Base-by-base conservation (phyloP, 2,113 vertebrate species). In the Oreotrochilus melanogaster region DNA sequence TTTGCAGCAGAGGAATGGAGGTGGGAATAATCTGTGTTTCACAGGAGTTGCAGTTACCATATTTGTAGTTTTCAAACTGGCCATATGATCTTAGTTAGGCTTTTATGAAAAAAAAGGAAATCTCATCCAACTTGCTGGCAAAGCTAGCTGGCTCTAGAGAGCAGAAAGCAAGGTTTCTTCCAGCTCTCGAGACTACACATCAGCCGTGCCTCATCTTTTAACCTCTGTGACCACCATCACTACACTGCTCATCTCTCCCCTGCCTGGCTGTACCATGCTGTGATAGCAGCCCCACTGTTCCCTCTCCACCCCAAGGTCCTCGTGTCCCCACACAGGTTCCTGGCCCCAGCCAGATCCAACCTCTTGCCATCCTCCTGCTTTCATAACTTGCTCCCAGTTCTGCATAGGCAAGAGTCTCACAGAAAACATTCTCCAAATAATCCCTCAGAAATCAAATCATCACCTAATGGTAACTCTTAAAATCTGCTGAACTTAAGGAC, bases 241-340 rank as follows among this genome's bases (percentile, higher is more conserved):
- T 24, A 5, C 0, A 0, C 10, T 48, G 7, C 33, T 39, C 71
- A 43, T 47, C 51, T 33, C 7, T 58, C 23, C 9, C n/a, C 12
- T 14, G 48, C 10, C 53, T 50, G 31, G 48, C 42, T 13, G 11
- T 28, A 39, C 13, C 2, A 2, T n/a, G n/a, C 16, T 7, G 4
- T 0, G 27, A 45, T 22, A 23, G 14, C 17, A 35, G 11, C 23
- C 27, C 13, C 14, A 15, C 13, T 35, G 21, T 58, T 7, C 45
- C 18, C 6, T 31, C 28, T 47, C n/a, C 30, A 66, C 10, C 11
- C 24, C 33, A 35, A 53, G 8, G n/a, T 39, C n/a, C 27, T 60
- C 31, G 14, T 10, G 9, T 42, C 23, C 27, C 6, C 14, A 21
- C 6, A 5, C 21, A 58, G 87, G 19, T 75, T 21, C 28, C 15